Percentiles rank a stretch among this genome's conserved stretches.
phyloP scores from a whole-genome alignment of 2,113 vertebrate genomes.

The Chrysemys picta region DNA sequence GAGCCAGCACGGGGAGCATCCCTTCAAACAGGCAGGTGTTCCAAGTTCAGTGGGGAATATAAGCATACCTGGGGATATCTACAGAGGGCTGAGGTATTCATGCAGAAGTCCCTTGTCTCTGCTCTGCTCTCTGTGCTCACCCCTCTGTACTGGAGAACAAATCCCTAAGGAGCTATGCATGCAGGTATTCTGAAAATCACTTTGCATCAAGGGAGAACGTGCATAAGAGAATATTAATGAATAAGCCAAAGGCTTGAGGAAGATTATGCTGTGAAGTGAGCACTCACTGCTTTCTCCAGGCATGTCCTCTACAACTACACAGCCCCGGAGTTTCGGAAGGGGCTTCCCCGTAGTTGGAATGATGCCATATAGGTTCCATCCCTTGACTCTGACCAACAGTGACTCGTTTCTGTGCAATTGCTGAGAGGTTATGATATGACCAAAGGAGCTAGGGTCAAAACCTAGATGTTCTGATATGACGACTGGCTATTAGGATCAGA shows the following conservation, averaged over 20 bases:
- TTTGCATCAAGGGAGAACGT: background rate
- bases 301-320: background rate
- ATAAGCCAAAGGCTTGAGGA: background rate
- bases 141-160: background rate
- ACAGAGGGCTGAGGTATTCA: background rate
- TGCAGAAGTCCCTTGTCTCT: background rate
- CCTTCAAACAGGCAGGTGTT: background rate
- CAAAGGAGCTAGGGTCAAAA: background rate
- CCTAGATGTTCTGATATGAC: too few species aligned
- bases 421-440: background rate
- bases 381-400: background rate
- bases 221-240: background rate
- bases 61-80: background rate
- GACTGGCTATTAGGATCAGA: background rate
- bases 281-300: conserved; percentile 17
- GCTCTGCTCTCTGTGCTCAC: background rate
- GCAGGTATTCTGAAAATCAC: background rate
- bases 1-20: background rate
- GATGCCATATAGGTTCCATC: background rate
- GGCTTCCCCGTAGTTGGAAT: background rate
- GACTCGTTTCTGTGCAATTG: background rate
- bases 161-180: background rate
- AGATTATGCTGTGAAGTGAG: background rate
- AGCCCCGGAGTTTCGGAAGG: conserved; percentile 9
- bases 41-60: background rate